These are phyloP conservation scores for Archocentrus centrarchus DNA, from an alignment of 2,113 vertebrate species.

Conservation along the genomic window DNA sequence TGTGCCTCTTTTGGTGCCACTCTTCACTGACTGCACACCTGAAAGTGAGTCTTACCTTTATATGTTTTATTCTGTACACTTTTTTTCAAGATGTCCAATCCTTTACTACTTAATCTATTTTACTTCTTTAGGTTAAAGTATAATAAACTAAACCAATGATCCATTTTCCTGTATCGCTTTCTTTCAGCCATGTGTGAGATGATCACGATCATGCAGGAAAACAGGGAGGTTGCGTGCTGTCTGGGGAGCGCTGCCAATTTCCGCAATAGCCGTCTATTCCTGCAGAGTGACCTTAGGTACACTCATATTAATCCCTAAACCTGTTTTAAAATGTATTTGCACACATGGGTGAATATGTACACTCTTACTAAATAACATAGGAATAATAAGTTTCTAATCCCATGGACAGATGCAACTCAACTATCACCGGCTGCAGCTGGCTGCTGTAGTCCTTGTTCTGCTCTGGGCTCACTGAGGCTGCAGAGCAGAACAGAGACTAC, in stretches of 20 bases:
- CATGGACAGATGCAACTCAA: not conserved
- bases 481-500: not conserved
- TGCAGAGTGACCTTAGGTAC: conserved; percentile 96
- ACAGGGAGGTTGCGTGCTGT: conserved; percentile 96
- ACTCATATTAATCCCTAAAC: not conserved
- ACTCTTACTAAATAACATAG: not conserved
- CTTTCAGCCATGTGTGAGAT: conserved; percentile 97
- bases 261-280: conserved; percentile 93
- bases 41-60: conserved; percentile 87
- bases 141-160: not conserved
- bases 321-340: no score
- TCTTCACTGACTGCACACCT: conserved; percentile 98
- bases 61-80: not conserved
- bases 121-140: not conserved
- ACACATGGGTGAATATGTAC: not conserved
- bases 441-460: not conserved
- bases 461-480: not conserved
- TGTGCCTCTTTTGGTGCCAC: conserved; percentile 95
- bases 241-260: conserved; percentile 96
- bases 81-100: not conserved
- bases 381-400: not conserved
- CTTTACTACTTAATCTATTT: not conserved
- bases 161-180: not conserved
- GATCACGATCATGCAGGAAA: conserved; percentile 99
- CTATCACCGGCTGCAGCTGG: not conserved